These are phyloP conservation scores for Mycalesis mineus DNA, from an alignment of 2,888 invertebrate genomes.

Conservation along the genomic window DNA sequence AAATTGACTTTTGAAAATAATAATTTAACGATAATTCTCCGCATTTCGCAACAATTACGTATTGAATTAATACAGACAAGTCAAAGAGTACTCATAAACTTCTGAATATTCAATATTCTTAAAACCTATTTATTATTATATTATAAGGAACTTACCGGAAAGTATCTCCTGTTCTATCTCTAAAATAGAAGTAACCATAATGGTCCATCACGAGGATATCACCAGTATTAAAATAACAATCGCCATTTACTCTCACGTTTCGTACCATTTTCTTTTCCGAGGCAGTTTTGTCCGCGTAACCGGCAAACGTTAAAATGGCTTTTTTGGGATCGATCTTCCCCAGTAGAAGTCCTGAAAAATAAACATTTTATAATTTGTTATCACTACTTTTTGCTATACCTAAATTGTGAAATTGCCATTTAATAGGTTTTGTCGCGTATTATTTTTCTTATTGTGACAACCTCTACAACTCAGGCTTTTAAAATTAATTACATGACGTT, in stretches of 20 bases:
- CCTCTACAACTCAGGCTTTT: too few species aligned
- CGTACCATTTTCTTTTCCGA: constrained; percentile 90
- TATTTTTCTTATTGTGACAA: too few species aligned
- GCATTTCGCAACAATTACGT: too few species aligned
- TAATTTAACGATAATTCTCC: too few species aligned
- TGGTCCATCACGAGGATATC: constrained; percentile 95
- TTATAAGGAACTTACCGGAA: constrained; percentile 62
- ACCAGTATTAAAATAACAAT: constrained; percentile 93
- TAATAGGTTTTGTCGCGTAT: too few species aligned
- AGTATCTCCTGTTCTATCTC: constrained; percentile 91
- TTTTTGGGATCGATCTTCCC: constrained; percentile 80
- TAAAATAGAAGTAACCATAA: constrained; percentile 94
- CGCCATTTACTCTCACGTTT: constrained; percentile 89
- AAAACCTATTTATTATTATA: neutral
- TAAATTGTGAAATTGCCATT: too few species aligned
- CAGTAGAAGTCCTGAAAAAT: constrained; percentile 80
- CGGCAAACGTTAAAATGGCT: constrained; percentile 66
- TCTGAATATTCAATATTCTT: too few species aligned
- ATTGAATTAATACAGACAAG: too few species aligned
- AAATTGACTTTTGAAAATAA: too few species aligned
- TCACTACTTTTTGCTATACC: neutral
- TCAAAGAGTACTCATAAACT: too few species aligned
- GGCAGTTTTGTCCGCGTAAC: constrained; percentile 80
- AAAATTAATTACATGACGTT: too few species aligned
- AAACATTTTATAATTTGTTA: neutral